Evolutionary conservation across 2,113 vertebrate genomes (phyloP).

Genomic region (Ageneiosus marmoratus): DNA sequence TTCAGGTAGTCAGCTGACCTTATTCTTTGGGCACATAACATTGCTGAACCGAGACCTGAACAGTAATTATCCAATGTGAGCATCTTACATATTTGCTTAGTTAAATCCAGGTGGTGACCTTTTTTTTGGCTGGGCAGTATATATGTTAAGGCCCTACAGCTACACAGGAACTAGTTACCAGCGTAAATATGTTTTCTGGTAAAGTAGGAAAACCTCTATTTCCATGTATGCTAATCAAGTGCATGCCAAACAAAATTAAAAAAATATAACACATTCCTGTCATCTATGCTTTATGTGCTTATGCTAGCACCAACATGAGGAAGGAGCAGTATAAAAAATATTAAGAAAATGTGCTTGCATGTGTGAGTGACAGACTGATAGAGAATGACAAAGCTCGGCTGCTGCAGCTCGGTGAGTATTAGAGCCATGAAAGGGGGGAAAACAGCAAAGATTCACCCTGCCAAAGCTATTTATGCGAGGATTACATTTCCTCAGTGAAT

Average conservation of each 20-base stretch:
- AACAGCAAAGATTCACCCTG: conserved; percentile 80
- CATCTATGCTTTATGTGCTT: conserved; percentile 3
- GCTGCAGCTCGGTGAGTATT: conserved; percentile 34
- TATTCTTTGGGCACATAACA: no score
- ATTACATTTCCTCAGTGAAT: conserved; percentile 95
- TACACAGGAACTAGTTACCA: neutral
- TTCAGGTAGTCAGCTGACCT: no score
- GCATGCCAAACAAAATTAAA: conserved; percentile 19
- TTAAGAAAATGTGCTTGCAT: conserved; percentile 9
- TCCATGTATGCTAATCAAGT: neutral
- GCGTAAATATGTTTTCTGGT: neutral
- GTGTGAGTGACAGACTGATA: conserved; percentile 25
- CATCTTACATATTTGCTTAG: no score
- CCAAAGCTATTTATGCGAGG: conserved; percentile 98
- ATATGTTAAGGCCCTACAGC: no score
- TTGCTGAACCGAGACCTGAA: no score
- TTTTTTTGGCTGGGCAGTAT: no score
- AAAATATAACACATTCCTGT: conserved; percentile 32
- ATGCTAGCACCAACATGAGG: neutral
- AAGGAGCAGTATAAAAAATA: conserved; percentile 20
- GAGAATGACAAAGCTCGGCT: conserved; percentile 26
- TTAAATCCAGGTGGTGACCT: no score
- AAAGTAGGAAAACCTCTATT: conserved; percentile 10
- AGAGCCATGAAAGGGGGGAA: conserved; percentile 37
- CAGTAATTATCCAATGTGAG: no score